These are phyloP conservation scores for Drosophila barbarae DNA, from an alignment of 2,888 invertebrate species.

Conservation along the genomic window DNA sequence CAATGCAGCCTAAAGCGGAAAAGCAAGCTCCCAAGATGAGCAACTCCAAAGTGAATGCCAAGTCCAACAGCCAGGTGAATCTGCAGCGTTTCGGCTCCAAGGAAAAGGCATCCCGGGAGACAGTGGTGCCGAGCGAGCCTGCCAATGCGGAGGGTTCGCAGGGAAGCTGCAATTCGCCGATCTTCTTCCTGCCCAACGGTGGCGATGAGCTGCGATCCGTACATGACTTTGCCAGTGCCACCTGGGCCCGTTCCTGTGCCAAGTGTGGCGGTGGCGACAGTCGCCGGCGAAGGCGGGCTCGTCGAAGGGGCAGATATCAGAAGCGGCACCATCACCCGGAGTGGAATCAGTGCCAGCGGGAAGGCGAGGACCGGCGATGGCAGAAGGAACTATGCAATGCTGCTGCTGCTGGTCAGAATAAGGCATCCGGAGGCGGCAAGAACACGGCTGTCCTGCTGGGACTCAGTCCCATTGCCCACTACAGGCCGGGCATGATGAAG, in stretches of 20 bases:
- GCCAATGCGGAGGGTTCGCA: background rate
- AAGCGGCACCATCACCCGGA: background rate
- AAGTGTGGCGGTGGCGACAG: conserved; percentile 25
- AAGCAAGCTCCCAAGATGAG: background rate
- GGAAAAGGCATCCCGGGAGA: background rate
- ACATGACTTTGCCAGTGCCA: background rate
- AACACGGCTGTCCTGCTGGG: conserved; percentile 2
- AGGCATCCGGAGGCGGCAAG: background rate
- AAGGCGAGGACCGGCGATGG: background rate
- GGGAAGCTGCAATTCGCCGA: accelerated
- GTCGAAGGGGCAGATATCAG: background rate
- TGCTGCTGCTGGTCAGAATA: background rate
- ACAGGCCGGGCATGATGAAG: conserved; percentile 43
- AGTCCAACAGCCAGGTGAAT: background rate
- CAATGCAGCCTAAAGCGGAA: background rate
- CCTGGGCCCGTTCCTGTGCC: conserved; percentile 7
- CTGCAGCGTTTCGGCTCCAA: background rate
- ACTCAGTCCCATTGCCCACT: conserved; percentile 46
- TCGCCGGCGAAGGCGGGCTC: background rate
- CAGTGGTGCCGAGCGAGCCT: background rate
- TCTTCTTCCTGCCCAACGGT: conserved; percentile 31
- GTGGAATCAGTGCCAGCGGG: conserved; percentile 7
- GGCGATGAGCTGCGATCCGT: background rate
- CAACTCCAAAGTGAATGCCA: background rate
- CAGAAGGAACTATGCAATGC: background rate